Conservation (phyloP, 2,113 vertebrate species). For the Pseudorhombus dupliciocellatus region DNA sequence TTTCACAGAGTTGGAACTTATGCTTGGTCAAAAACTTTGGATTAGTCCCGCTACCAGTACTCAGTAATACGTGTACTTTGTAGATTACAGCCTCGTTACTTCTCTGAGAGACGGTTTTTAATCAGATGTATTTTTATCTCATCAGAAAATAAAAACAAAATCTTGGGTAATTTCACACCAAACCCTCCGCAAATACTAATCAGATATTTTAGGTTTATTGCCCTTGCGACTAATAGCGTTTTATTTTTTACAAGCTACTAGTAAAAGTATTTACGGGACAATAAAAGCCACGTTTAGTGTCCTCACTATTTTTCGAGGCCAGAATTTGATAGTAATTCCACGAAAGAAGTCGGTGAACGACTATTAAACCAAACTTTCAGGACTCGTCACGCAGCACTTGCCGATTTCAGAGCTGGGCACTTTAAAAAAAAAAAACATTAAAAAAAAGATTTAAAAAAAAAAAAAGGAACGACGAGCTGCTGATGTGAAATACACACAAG, state of each 20-base stretch:
- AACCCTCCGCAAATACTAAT: background rate
- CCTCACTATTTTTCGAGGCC: background rate
- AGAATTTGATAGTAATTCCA: background rate
- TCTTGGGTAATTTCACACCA: background rate
- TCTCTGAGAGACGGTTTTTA: background rate
- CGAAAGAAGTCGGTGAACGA: background rate
- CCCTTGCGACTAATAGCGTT: background rate
- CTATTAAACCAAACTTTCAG: too few species aligned
- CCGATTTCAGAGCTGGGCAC: too few species aligned
- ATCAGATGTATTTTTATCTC: too few species aligned
- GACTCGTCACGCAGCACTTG: too few species aligned
- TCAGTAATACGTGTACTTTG: background rate
- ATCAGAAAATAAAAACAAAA: background rate
- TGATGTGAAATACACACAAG: conserved; percentile 26
- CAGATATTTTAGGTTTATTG: background rate
- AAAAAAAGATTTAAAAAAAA: conserved; percentile 5
- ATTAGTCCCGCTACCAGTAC: background rate
- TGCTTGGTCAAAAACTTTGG: too few species aligned
- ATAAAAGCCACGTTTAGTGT: conserved; percentile 2
- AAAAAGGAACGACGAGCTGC: background rate
- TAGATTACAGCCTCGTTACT: background rate
- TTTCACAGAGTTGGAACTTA: background rate
- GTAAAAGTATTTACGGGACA: conserved; percentile 34
- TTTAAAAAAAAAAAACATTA: conserved; percentile 6
- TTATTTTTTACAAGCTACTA: conserved; percentile 12